phyloP scores from a whole-genome alignment of 2,797 vertebrate genomes.

The Limosa lapponica region DNA sequence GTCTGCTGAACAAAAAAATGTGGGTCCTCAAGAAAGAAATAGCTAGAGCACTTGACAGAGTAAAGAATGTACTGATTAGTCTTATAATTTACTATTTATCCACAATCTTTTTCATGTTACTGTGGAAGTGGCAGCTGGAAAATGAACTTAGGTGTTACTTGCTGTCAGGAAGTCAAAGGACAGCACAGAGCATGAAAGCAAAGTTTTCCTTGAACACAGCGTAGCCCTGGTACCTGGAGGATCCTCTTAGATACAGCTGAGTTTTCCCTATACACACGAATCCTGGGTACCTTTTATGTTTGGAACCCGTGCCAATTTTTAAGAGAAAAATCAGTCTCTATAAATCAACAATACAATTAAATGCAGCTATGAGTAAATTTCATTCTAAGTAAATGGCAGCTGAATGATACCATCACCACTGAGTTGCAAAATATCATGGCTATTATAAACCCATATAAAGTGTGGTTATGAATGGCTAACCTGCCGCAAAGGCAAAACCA shows the following conservation, averaged over 20 bases:
- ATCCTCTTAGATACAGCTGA: background rate
- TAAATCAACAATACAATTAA: background rate
- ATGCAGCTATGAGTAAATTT: background rate
- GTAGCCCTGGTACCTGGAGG: background rate
- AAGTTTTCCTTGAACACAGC: background rate
- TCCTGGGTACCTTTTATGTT: background rate
- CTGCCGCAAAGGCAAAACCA: background rate
- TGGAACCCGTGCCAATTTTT: background rate
- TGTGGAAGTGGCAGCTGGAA: background rate
- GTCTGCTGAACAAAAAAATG: background rate
- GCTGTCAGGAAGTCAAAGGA: background rate
- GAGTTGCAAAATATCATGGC: background rate
- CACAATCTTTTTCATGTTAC: background rate
- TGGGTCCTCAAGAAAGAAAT: background rate
- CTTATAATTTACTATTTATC: background rate
- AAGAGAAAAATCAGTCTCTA: background rate
- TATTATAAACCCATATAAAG: background rate
- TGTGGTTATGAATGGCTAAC: accelerated
- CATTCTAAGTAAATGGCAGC: background rate
- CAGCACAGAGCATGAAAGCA: background rate
- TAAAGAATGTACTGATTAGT: background rate
- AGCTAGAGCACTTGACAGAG: background rate
- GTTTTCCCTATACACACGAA: background rate
- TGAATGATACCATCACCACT: background rate
- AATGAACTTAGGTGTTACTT: background rate